Conservation (phyloP, 2,797 vertebrate species). For the Gymnothorax javanicus region DNA sequence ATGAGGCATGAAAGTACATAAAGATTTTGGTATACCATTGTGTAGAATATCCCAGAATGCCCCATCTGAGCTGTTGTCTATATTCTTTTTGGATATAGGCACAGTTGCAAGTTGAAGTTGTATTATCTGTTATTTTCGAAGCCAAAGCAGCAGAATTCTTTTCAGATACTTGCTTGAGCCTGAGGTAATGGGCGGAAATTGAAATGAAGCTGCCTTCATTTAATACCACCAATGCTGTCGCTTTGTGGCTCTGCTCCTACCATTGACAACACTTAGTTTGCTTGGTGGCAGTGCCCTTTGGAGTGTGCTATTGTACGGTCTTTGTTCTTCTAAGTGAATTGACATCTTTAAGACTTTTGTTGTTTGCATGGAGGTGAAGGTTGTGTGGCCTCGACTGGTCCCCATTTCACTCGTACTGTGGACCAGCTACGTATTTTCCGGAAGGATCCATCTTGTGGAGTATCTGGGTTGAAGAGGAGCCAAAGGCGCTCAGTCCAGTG, state of each 20-base stretch:
- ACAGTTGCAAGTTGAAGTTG: not conserved
- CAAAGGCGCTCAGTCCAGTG: not conserved
- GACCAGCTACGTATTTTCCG: not conserved
- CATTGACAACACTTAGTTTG: not conserved
- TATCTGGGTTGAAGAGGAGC: not conserved
- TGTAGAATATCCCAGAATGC: not conserved
- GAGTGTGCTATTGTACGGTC: not conserved
- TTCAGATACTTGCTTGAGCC: not conserved
- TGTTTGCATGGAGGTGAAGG: not conserved
- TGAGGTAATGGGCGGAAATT: not conserved
- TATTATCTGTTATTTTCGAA: not conserved
- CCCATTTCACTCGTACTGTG: not conserved
- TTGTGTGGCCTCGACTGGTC: not conserved
- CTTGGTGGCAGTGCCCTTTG: not conserved
- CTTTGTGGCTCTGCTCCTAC: not conserved
- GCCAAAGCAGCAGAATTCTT: slow-evolving; percentile 20
- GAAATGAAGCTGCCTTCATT: not conserved
- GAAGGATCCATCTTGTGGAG: not conserved
- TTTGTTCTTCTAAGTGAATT: not conserved
- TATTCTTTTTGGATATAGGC: not conserved
- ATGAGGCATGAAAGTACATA: not conserved
- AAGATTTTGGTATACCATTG: not conserved
- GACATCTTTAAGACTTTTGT: not conserved
- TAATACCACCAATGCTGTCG: not conserved
- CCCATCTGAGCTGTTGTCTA: not conserved